Base-by-base conservation (phyloP, 2,797 vertebrate genomes). In the Notamacropus eugenii region DNA sequence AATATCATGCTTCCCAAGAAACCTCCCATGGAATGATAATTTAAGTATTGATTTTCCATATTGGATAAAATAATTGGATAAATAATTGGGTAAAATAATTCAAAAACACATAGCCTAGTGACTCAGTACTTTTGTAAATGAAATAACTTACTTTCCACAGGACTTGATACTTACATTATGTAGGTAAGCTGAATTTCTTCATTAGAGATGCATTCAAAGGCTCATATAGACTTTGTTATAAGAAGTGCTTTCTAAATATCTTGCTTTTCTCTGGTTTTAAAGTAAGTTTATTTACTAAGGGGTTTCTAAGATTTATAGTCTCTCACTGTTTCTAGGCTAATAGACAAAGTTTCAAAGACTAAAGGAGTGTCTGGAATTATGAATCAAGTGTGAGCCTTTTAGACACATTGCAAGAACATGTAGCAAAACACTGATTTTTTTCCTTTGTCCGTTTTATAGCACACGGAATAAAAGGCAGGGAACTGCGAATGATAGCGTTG, bases 391-490 rank as follows among this genome's bases (percentile, higher is more conserved):
- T 92, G 4, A 92, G 6, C 24, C n/a, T 31, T 91, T 90, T 91
- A 94, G 56, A 0, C 50, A 93, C 90, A 94, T 58, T 92, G 6
- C 10, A 94, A 54, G 90, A 95, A 94, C 87, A 0, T 92, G 2
- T 94, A 94, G 56, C 59, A 91, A 55, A 94, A 94, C 96, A 93
- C 57, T 93, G 54, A 91, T 14, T 55, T 93, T n/a, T 95, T 90
- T 90, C 92, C n/a, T 87, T 90, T 56, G 34, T 93, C 12, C 59
- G 8, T 93, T 96, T 93, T 62, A n/a, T 67, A 87, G 31, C 22
- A 34, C 95, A 90, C 55, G 93, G 93, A 62, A 55, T n/a, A 87
- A 74, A 52, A 96, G 55, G 94, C 22, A 74, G 57, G 67, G 29
- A 57, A 3, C 27, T 62, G 0, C 50, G 67, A 95, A 16, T 90